Percentiles rank a stretch among this genome's conserved stretches.
Conservation (phyloP, 2,113 vertebrate genomes). For the Alectura lathami region DNA sequence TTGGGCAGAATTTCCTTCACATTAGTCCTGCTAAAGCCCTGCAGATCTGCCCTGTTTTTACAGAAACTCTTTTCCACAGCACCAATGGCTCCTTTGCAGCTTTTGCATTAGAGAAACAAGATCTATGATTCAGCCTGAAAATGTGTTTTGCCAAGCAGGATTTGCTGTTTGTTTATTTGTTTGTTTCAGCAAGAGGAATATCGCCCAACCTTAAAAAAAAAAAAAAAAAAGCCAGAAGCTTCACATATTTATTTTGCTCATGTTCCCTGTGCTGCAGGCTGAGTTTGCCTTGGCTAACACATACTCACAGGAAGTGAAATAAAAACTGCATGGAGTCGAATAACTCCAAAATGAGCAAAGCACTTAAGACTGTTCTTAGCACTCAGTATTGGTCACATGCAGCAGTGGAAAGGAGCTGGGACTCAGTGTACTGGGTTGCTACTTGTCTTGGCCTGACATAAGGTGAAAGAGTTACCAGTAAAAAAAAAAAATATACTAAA, state of each 20-base stretch:
- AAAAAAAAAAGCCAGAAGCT: background rate
- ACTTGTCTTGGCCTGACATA: background rate
- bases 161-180: background rate
- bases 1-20: background rate
- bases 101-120: background rate
- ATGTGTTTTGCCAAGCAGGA: background rate
- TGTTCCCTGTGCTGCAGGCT: background rate
- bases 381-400: background rate
- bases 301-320: slow-evolving; percentile 2
- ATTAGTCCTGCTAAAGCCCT: background rate
- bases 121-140: background rate
- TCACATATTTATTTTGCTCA: background rate
- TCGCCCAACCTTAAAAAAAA: background rate
- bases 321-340: background rate
- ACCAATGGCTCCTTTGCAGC: rapidly evolving
- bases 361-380: background rate
- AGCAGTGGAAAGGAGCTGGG: background rate
- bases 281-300: background rate
- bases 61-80: background rate
- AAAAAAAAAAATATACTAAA: background rate
- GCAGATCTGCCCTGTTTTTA: background rate
- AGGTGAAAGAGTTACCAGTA: background rate
- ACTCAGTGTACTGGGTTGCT: background rate
- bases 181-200: slow-evolving; percentile 7
- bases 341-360: background rate